These are phyloP conservation scores for Limnephilus auricula DNA, from an alignment of 2,888 invertebrate genomes.

Conservation along the genomic window DNA sequence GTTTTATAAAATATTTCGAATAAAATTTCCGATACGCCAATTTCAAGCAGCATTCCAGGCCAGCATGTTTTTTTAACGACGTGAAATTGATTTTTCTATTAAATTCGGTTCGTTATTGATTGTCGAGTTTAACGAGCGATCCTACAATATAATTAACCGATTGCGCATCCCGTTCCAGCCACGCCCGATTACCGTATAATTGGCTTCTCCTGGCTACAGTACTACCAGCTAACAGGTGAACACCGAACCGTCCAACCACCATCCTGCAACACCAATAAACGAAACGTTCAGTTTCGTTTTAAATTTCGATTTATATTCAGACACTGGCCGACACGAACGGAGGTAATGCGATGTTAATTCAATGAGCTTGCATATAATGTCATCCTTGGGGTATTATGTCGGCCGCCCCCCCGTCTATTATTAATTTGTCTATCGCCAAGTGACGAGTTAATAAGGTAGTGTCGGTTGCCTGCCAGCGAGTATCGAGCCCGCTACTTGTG, in stretches of 20 bases:
- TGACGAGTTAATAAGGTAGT: slow-evolving; percentile 55
- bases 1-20: too few relatives aligned
- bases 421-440: slow-evolving; percentile 23
- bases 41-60: neutral
- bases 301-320: slow-evolving; percentile 52
- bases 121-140: slow-evolving; percentile 7
- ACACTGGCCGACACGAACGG: slow-evolving; percentile 13
- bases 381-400: slow-evolving; percentile 16
- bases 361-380: slow-evolving; percentile 42
- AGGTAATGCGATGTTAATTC: slow-evolving; percentile 41
- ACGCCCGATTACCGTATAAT: slow-evolving; percentile 39
- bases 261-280: slow-evolving; percentile 30
- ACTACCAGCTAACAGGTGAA: neutral
- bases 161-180: slow-evolving; percentile 28
- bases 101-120: slow-evolving; percentile 29
- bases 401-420: slow-evolving; percentile 35
- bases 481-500: slow-evolving; percentile 26
- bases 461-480: slow-evolving; percentile 10
- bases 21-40: neutral
- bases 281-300: slow-evolving; percentile 36
- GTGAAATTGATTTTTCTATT: neutral
- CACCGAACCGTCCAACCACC: slow-evolving; percentile 16
- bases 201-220: slow-evolving; percentile 21
- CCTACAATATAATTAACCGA: slow-evolving; percentile 12
- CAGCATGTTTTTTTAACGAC: neutral